Evolutionary conservation across 64 coral and sea anemone genomes (phyloP), one percentile per base, ranked within the genome.

Genomic region (Pocillopora verrucosa): DNA sequence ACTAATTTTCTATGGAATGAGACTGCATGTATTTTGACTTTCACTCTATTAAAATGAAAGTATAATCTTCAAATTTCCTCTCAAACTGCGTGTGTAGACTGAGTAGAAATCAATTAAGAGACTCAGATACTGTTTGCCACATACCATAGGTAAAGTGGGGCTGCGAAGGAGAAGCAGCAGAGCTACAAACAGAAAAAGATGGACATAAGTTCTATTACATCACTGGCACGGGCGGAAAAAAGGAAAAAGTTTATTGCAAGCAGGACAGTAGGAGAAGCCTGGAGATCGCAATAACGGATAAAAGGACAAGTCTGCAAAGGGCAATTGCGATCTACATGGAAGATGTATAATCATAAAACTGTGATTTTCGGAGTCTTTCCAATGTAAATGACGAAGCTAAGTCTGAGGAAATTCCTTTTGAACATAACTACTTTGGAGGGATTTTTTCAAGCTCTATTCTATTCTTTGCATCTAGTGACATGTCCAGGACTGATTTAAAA

Each of bases 281-380:
- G 45, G 89, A 91, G 25, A 76, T 14, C 13, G 72, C 65, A 36
- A 76, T 91, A n/a, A 62, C 15, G 60, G 79, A 83, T 10, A 83
- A 77, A 63, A 80, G 89, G 15, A 37, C 59, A 34, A 91, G 89
- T 37, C 76, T 91, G 56, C 84, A 91, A 36, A 60, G 72, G 60
- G 89, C 89, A 11, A 91, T 85, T 74, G 78, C 76, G 76, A 69
- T 84, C 17, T 91, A 91, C 80, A 91, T 91, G 89, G 89, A 91
- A 62, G 89, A 91, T 80, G 89, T 91, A 81, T 14, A 34, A 17
- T 9, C 19, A 17, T 82, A 19, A 34, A 1, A 56, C 30, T 30
- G 30, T 30, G 30, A 30, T 30, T 30, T 30, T 30, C 30, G 30
- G 30, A 30, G 30, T 30, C 30, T 30, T 30, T 30, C 30, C 30